Base-by-base conservation (phyloP, 2,113 vertebrate genomes). In the Hipposideros armiger region DNA sequence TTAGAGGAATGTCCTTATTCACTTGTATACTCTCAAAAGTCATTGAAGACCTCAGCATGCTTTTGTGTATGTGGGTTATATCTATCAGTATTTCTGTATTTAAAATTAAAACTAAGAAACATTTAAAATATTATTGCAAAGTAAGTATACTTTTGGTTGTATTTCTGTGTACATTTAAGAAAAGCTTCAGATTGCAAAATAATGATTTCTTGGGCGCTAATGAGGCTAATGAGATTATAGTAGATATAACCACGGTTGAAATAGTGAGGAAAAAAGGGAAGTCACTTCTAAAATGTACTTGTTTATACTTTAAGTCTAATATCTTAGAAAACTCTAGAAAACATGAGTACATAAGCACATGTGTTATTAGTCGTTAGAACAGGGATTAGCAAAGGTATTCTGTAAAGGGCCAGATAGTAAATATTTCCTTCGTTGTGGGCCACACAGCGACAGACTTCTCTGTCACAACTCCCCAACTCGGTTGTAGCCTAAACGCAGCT, bases 261-360 rank as follows among this genome's bases (percentile, higher is more conserved):
- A 91, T 85, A 87, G 50, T 84, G 58, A 74, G 77, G 32, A 77
- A 78, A 74, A 91, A 85, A 42, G 30, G 36, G 72, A 58, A 82
- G 78, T 93, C 62, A 83, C 26, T 30, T 94, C 24, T 58, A 92
- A 88, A 64, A 74, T 85, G 7, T 30, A 20, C 24, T 83, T 82
- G 47, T 66, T 93, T 82, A 47, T 83, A 72, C 58, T 84, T 94
- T 87, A 62, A 97, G 64, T 56, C 60, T 69, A 45, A 13, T 66
- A 45, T 77, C 24, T 80, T 95, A 62, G 62, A 77, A 67, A 78
- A 69, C 82, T 85, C 24, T 80, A 62, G 87, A 81, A 84, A 91
- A 67, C 17, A 82, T n/a, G 52, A 70, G 83, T 42, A 36, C 9
- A 20, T 87, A 22, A 40, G 45, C 50, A 17, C 30, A 26, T 14